phyloP scores from a whole-genome alignment of 1,140 invertebrate species.

The Sitophilus oryzae region DNA sequence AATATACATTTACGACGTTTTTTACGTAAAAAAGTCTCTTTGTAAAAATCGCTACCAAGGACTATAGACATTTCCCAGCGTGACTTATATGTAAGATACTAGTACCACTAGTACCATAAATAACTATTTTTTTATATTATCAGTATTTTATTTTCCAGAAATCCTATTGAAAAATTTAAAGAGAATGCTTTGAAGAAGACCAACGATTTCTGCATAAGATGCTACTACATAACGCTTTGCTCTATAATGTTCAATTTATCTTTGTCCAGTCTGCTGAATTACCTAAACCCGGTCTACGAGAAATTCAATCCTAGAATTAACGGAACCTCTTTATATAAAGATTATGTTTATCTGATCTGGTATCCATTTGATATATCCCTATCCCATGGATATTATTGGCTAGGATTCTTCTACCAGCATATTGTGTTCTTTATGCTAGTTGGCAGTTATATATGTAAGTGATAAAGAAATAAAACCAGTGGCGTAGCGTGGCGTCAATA shows the following conservation, averaged over 20 bases:
- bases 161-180: neutral
- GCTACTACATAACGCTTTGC: too few relatives aligned
- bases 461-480: neutral
- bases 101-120: too few relatives aligned
- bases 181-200: neutral
- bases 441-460: constrained; percentile 21
- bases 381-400: constrained; percentile 22
- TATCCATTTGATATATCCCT: constrained; percentile 25
- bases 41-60: too few relatives aligned
- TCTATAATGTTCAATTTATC: too few relatives aligned
- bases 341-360: constrained; percentile 14
- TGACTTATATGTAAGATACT: too few relatives aligned
- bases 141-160: too few relatives aligned
- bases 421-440: constrained; percentile 7
- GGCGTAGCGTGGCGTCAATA: too few relatives aligned
- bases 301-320: constrained; percentile 17
- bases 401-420: constrained; percentile 15
- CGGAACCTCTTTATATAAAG: constrained; percentile 17
- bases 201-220: neutral
- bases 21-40: too few relatives aligned
- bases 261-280: too few relatives aligned
- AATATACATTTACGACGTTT: too few relatives aligned
- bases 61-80: too few relatives aligned
- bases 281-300: constrained; percentile 5
- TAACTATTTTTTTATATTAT: too few relatives aligned